Evolutionary conservation across 2,113 vertebrate species (phyloP), one percentile per base, ranked within the genome.

Genomic region (Cyphomyrus discorhynchus): DNA sequence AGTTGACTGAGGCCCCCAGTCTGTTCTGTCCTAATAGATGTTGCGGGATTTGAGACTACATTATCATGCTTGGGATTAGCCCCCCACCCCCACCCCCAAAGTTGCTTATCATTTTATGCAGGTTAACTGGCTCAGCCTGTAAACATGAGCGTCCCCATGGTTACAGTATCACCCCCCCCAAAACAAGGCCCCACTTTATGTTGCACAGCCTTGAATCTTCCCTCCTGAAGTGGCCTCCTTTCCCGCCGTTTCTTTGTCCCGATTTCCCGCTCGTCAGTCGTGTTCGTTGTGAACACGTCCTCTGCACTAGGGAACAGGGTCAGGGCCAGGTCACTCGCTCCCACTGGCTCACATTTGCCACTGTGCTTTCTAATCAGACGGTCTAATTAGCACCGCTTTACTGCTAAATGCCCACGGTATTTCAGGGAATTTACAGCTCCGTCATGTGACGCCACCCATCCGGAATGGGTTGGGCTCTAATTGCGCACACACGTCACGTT

Each of bases 141-240:
- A 77, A 35, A 77, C 70, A 84, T 24, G 7, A 21, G 24, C 1
- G 8, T 47, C 19, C 39, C 82, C 42, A 21, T 47, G 39, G 39
- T n/a, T 46, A 11, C 42, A n/a, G 15, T 46, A 42, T 83, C 45
- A 24, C 13, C 8, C 58, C 88, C 31, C n/a, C 46, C 66, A 49
- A 58, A 17, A 49, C n/a, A 45, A n/a, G 31, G 11, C 24, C 47
- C 58, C 74, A 56, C 42, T 56, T 50, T 90, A 93, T 91, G 91
- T 88, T 92, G 91, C 93, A 92, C 93, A 91, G 90, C 91, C 93
- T 90, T 46, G 39, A n/a, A 84, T 84, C 45, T 92, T 85, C 91
- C 91, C 91, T 88, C 89, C 70, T 90, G 89, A 90, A 91, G 89
- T 88, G 88, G n/a, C 77, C 56, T 47, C 4, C 56, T 91, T 82